Percentiles rank a stretch among this genome's conserved stretches.
phyloP scores from a whole-genome alignment of 2,797 vertebrate species.

The Sebastes taczanowskii region DNA sequence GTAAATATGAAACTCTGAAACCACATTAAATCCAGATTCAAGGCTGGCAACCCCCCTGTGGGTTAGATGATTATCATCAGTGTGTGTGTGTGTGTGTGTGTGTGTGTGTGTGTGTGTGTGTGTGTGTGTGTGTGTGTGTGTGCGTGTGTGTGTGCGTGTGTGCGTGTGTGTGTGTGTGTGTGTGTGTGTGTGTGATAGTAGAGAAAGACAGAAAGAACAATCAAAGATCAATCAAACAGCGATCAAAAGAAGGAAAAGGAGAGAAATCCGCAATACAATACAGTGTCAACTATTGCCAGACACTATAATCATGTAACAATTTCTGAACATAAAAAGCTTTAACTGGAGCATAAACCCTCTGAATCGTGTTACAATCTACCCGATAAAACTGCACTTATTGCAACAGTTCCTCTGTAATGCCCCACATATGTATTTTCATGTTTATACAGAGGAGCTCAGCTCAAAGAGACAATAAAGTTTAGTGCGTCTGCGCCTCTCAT shows the following conservation, averaged over 20 bases:
- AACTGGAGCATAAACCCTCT: background rate
- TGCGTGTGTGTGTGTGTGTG: slow-evolving; percentile 3
- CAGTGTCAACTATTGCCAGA: background rate
- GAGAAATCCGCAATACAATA: background rate
- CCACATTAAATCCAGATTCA: slow-evolving; percentile 58
- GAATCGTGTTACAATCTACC: background rate
- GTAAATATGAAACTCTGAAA: slow-evolving; percentile 56
- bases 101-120: background rate
- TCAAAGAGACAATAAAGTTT: slow-evolving; percentile 24
- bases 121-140: no score
- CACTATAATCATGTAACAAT: background rate
- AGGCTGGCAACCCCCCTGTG: slow-evolving; percentile 46
- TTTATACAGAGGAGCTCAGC: background rate
- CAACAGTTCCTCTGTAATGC: background rate
- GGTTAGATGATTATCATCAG: slow-evolving; percentile 58
- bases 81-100: background rate
- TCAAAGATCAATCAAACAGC: background rate
- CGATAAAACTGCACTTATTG: background rate
- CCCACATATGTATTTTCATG: background rate
- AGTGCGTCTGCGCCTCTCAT: background rate
- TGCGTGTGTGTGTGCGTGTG: background rate
- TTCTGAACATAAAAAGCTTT: background rate
- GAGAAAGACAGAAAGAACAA: background rate
- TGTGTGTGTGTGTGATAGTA: background rate
- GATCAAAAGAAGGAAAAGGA: background rate